Percentiles rank a stretch among this genome's conserved stretches.
These are phyloP conservation scores for Ophioninae sp. DNA, from an alignment of 2,888 invertebrate species.

Conservation along the genomic window DNA sequence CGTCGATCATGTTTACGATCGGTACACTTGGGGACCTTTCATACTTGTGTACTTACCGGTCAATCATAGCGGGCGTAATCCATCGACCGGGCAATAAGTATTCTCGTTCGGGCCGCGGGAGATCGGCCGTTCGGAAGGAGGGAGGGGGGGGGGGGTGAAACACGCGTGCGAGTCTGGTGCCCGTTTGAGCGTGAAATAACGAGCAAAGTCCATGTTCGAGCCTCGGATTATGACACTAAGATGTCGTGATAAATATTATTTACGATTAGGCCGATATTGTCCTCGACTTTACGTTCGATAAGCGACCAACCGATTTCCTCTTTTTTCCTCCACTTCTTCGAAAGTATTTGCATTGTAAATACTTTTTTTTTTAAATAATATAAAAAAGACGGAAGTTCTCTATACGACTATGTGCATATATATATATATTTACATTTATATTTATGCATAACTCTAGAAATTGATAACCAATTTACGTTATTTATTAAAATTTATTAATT, in stretches of 20 bases:
- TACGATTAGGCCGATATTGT: slow-evolving; percentile 32
- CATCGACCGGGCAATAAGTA: slow-evolving; percentile 21
- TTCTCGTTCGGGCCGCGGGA: neutral
- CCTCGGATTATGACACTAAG: slow-evolving; percentile 44
- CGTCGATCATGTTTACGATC: neutral
- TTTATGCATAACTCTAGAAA: too few relatives aligned
- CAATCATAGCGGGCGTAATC: slow-evolving; percentile 54
- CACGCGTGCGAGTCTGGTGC: slow-evolving; percentile 65
- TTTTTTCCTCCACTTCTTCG: neutral
- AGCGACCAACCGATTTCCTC: slow-evolving; percentile 3
- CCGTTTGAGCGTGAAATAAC: slow-evolving; percentile 72
- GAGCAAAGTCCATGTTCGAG: slow-evolving; percentile 64
- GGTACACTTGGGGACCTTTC: slow-evolving; percentile 2
- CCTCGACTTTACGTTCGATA: slow-evolving; percentile 33
- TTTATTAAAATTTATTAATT: too few relatives aligned
- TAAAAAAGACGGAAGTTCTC: too few relatives aligned
- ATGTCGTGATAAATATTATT: slow-evolving; percentile 42
- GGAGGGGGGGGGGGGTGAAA: neutral
- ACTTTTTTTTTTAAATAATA: neutral
- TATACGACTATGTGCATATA: too few relatives aligned
- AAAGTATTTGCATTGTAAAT: neutral
- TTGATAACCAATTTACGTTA: too few relatives aligned
- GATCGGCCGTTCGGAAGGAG: neutral
- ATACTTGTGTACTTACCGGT: slow-evolving; percentile 31
- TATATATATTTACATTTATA: too few relatives aligned